Conservation (phyloP, 2,797 vertebrate genomes). For the Sternotherus odoratus region DNA sequence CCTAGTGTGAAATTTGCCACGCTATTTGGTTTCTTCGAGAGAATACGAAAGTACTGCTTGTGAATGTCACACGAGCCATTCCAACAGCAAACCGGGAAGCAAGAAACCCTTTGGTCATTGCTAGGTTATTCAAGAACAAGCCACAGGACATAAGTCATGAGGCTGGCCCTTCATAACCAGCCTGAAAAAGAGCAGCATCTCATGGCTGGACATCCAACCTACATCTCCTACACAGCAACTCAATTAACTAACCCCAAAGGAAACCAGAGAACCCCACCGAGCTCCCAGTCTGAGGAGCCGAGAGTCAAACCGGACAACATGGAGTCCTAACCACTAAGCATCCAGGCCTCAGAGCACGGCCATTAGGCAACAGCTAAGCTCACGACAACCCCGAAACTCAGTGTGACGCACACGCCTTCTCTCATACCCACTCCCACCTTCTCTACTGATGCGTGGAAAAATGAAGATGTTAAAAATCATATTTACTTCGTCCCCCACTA, state of each 20-base stretch:
- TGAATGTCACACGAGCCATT: neutral
- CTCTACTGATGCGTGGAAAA: neutral
- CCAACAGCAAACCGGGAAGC: neutral
- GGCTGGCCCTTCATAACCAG: neutral
- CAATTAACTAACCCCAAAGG: neutral
- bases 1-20: neutral
- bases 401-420: neutral
- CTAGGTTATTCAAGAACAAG: neutral
- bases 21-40: neutral
- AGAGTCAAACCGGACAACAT: neutral
- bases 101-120: neutral
- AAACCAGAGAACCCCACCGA: neutral
- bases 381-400: neutral
- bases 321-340: neutral
- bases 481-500: constrained; percentile 2
- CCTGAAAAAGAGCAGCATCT: neutral
- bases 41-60: neutral
- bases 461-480: neutral
- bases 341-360: neutral
- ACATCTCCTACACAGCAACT: neutral
- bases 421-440: neutral
- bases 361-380: rapidly evolving
- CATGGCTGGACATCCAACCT: neutral
- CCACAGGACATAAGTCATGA: neutral
- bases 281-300: neutral